A percentile compares a stretch with the other conserved stretches of the same genome.
Conservation (phyloP, 2,797 vertebrate genomes). For the Oryzias dopingdopingensis region DNA sequence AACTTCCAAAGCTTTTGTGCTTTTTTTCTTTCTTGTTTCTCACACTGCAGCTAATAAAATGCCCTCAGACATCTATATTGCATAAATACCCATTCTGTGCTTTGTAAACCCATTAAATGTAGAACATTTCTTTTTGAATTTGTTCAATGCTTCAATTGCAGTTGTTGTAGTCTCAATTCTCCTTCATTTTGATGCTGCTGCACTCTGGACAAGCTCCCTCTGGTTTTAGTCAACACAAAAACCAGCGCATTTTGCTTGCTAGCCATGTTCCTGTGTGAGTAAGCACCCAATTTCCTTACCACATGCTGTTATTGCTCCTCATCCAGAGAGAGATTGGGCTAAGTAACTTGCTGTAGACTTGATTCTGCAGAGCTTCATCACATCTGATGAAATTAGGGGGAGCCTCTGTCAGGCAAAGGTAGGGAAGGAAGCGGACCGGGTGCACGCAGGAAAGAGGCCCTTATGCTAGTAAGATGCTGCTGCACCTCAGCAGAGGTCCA, state of each 20-base stretch:
- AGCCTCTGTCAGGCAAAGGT: slow-evolving; percentile 37
- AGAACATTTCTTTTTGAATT: background rate
- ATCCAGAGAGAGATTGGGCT: slow-evolving; percentile 70
- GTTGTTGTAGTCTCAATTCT: slow-evolving; percentile 4
- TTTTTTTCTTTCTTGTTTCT: background rate
- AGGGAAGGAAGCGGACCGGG: slow-evolving; percentile 29
- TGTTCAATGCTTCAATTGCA: background rate
- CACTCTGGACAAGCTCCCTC: slow-evolving; percentile 8
- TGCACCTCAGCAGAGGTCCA: slow-evolving; percentile 26
- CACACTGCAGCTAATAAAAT: slow-evolving; percentile 2
- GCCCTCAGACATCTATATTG: background rate
- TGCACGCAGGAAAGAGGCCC: slow-evolving; percentile 22
- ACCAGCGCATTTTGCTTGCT: slow-evolving; percentile 49
- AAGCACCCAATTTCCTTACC: slow-evolving; percentile 64
- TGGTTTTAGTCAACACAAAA: slow-evolving; percentile 33
- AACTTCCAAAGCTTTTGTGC: slow-evolving; percentile 1
- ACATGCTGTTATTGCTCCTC: slow-evolving; percentile 72
- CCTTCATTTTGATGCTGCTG: slow-evolving; percentile 3
- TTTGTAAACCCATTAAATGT: slow-evolving; percentile 24
- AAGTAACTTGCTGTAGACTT: slow-evolving; percentile 75
- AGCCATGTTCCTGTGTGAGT: slow-evolving; percentile 60
- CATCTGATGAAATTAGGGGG: slow-evolving; percentile 75
- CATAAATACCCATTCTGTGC: slow-evolving; percentile 6
- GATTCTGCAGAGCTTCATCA: slow-evolving; percentile 77
- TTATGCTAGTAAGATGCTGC: slow-evolving; percentile 39